Evolutionary conservation across 2,797 vertebrate genomes (phyloP).

Genomic region (Dendrocincla fuliginosa): DNA sequence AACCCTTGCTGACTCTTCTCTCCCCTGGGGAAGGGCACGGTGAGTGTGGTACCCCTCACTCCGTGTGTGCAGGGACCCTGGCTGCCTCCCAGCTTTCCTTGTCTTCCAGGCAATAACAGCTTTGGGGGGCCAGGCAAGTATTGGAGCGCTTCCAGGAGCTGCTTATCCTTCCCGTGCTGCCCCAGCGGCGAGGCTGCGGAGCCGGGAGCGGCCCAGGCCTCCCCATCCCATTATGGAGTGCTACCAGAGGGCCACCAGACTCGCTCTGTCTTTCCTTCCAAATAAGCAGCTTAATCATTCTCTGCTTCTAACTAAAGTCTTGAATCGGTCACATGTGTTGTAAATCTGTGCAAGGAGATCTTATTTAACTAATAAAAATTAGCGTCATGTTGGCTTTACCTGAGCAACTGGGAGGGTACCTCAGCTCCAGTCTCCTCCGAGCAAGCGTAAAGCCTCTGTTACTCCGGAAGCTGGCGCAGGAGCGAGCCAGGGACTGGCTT

Average conservation of each 20-base stretch:
- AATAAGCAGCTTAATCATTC: not conserved
- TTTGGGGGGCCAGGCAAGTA: not conserved
- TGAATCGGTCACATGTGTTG: not conserved
- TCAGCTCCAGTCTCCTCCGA: not conserved
- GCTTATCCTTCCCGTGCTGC: not conserved
- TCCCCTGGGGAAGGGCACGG: fast-evolving
- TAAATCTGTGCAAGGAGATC: not conserved
- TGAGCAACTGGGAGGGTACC: not conserved
- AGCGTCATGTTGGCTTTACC: not conserved
- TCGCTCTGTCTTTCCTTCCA: not conserved
- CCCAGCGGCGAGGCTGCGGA: not conserved
- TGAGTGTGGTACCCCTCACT: fast-evolving
- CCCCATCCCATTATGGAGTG: not conserved
- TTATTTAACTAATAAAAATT: conserved; percentile 6
- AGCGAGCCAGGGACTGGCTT: not conserved
- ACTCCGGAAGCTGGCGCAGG: not conserved
- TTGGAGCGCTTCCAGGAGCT: not conserved
- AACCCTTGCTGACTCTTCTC: not conserved
- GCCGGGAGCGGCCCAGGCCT: not conserved
- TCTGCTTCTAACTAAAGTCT: not conserved
- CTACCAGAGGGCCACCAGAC: not conserved
- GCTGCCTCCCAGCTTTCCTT: not conserved
- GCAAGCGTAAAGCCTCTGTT: not conserved
- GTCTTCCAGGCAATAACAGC: not conserved
- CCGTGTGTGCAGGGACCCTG: not conserved